Conservation (phyloP, 2,888 invertebrate species). For the Autographa pulchrina region DNA sequence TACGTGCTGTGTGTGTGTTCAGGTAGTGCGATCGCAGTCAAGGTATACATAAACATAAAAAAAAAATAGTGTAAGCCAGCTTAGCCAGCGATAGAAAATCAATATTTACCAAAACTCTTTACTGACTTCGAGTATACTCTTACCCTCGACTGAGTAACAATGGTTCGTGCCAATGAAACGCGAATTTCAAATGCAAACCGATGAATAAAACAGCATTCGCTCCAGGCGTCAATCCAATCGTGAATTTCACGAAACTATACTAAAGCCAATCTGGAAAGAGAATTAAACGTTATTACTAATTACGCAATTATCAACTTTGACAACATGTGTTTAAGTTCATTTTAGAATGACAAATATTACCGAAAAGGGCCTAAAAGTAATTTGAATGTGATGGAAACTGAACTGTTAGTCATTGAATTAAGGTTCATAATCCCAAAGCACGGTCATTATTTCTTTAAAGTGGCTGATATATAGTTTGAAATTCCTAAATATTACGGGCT, state of each 20-base stretch:
- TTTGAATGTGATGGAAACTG: no score
- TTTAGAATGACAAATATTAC: no score
- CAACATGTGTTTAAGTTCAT: no score
- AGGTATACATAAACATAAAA: neutral
- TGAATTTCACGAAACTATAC: conserved; percentile 66
- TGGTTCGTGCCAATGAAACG: conserved; percentile 12
- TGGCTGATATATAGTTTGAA: no score
- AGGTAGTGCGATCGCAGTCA: neutral
- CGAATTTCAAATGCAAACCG: conserved; percentile 44
- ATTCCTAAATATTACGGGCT: conserved; percentile 62
- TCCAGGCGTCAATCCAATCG: conserved; percentile 31
- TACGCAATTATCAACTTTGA: no score
- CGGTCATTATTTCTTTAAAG: no score
- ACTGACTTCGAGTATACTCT: conserved; percentile 3
- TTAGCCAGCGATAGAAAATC: neutral
- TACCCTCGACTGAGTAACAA: conserved; percentile 26
- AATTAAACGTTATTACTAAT: no score
- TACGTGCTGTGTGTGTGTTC: no score
- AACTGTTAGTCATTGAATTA: no score
- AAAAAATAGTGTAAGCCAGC: neutral
- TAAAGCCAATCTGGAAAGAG: no score
- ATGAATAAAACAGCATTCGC: conserved; percentile 52
- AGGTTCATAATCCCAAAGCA: no score
- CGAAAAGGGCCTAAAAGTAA: no score
- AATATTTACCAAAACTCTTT: conserved; percentile 3